Evolutionary conservation across 2,113 vertebrate genomes (phyloP).

Genomic region (Carollia perspicillata): DNA sequence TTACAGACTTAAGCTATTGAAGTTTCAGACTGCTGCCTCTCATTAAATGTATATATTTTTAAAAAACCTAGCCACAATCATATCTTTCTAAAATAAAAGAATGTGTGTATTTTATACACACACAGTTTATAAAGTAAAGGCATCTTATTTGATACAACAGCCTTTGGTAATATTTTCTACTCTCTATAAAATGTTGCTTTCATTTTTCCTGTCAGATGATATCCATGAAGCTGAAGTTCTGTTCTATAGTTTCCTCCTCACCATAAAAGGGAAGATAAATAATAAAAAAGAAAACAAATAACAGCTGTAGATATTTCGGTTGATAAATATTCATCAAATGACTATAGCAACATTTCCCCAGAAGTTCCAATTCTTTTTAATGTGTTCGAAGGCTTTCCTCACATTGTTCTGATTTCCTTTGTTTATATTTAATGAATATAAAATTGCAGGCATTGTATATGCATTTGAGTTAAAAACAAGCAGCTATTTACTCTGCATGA

Average conservation of each 20-base stretch:
- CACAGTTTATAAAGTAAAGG: not conserved
- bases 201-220: not conserved
- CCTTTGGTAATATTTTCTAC: not conserved
- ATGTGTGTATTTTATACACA: not conserved
- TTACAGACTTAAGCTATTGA: not conserved
- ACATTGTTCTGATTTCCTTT: not conserved
- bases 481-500: not conserved
- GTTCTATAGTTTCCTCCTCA: not conserved
- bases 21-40: not conserved
- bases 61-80: not conserved
- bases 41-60: not conserved
- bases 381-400: not conserved
- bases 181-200: not conserved
- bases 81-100: not conserved
- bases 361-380: slow-evolving; percentile 27
- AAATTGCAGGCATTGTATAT: not conserved
- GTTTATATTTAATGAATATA: not conserved
- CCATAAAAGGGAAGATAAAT: not conserved
- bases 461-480: slow-evolving; percentile 15
- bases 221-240: not conserved
- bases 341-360: not conserved
- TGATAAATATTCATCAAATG: slow-evolving; percentile 43
- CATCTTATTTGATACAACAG: not conserved
- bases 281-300: slow-evolving; percentile 34
- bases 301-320: not conserved